These are phyloP conservation scores for Aphelenchoides fujianensis DNA, from an alignment of 1,140 invertebrate species.

Conservation along the genomic window DNA sequence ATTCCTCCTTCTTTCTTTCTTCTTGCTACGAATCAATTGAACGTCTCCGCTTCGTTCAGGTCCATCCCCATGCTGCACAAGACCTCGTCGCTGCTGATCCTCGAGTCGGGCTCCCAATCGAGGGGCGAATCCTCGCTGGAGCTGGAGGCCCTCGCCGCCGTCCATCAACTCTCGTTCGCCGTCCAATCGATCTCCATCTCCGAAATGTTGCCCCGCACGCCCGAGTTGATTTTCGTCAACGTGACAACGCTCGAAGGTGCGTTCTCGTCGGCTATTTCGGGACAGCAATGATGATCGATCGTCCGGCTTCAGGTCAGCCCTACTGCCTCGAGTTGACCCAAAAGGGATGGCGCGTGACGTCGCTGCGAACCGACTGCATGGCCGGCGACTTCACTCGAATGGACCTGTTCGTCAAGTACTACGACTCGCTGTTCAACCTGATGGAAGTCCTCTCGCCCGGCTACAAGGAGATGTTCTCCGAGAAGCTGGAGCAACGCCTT, in stretches of 20 bases:
- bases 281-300: slow-evolving; percentile 12
- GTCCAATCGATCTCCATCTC: slow-evolving; percentile 58
- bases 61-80: slow-evolving; percentile 51
- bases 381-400: slow-evolving; percentile 59
- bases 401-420: slow-evolving; percentile 60
- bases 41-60: slow-evolving; percentile 30
- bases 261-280: slow-evolving; percentile 20
- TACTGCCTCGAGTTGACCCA: slow-evolving; percentile 59
- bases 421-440: slow-evolving; percentile 53
- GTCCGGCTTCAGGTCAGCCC: slow-evolving; percentile 51
- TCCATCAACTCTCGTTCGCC: slow-evolving; percentile 57
- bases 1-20: too few relatives aligned
- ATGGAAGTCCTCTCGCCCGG: slow-evolving; percentile 58
- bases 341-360: slow-evolving; percentile 60
- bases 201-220: slow-evolving; percentile 57
- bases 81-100: slow-evolving; percentile 37
- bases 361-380: slow-evolving; percentile 58
- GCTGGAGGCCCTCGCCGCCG: slow-evolving; percentile 58
- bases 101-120: slow-evolving; percentile 40
- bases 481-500: slow-evolving; percentile 42
- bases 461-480: slow-evolving; percentile 51
- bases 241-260: slow-evolving; percentile 60
- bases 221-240: slow-evolving; percentile 61
- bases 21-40: too few relatives aligned
- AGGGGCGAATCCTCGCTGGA: slow-evolving; percentile 53